phyloP scores from a whole-genome alignment of 2,113 vertebrate species.

The Alosa alosa region DNA sequence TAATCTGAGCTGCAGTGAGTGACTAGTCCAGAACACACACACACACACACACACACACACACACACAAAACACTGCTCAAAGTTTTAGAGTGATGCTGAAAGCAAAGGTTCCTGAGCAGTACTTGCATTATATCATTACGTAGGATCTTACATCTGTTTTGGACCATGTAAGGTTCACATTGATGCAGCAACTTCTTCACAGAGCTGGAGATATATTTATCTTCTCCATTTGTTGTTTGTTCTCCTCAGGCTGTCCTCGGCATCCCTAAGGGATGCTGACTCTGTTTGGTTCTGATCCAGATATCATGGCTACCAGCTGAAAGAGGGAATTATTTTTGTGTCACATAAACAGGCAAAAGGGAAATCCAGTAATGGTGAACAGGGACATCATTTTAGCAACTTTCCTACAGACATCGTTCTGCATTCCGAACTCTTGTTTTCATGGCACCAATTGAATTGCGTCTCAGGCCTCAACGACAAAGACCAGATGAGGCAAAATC shows the following conservation, averaged over 20 bases:
- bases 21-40: background rate
- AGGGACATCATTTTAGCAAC: background rate
- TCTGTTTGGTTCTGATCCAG: background rate
- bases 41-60: conserved; percentile 4
- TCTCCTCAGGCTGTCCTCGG: background rate
- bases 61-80: no score
- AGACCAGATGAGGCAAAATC: no score
- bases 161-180: background rate
- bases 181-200: background rate
- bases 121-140: background rate
- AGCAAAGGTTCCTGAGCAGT: background rate
- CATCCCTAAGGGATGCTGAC: background rate
- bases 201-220: background rate
- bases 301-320: background rate
- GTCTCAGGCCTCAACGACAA: background rate
- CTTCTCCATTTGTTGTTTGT: conserved; percentile 7
- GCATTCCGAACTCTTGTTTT: background rate
- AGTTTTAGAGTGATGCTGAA: no score
- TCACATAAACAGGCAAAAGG: background rate
- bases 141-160: background rate
- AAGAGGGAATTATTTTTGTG: background rate
- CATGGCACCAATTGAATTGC: background rate
- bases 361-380: background rate
- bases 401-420: background rate
- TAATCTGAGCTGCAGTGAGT: conserved; percentile 36